These are phyloP conservation scores for Athalia circularis DNA, from an alignment of 2,888 invertebrate genomes.

Conservation along the genomic window DNA sequence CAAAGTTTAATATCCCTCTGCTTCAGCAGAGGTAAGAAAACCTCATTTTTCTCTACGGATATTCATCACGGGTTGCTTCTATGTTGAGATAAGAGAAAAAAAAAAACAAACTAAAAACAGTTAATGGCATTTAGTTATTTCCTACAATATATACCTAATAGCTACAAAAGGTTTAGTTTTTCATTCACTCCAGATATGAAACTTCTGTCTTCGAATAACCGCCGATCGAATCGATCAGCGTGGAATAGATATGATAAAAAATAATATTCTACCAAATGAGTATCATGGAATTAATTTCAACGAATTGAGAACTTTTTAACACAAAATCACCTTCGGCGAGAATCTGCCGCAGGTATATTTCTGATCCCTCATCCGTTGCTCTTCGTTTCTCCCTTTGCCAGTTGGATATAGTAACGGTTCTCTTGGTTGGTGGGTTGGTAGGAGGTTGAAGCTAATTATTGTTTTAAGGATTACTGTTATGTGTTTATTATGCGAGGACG, in stretches of 20 bases:
- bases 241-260: too few relatives aligned
- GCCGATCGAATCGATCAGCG: too few relatives aligned
- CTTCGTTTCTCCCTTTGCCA: conserved; percentile 30
- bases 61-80: too few relatives aligned
- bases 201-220: too few relatives aligned
- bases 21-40: too few relatives aligned
- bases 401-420: conserved; percentile 39
- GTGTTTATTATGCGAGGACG: conserved; percentile 72
- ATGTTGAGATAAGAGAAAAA: too few relatives aligned
- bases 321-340: conserved; percentile 17
- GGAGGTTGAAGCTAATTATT: conserved; percentile 69
- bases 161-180: not conserved
- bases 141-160: not conserved
- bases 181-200: not conserved
- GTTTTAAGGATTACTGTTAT: conserved; percentile 74
- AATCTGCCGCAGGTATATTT: not conserved
- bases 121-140: too few relatives aligned
- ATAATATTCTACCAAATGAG: not conserved
- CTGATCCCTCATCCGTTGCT: conserved; percentile 26
- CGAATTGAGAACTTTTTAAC: conserved; percentile 23
- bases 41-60: too few relatives aligned
- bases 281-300: conserved; percentile 29
- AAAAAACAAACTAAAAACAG: too few relatives aligned
- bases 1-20: conserved; percentile 34
- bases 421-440: conserved; percentile 25